Evolutionary conservation across 1,140 invertebrate species (phyloP), one percentile per base, ranked within the genome.

Genomic region (Neoseiulus cucumeris): DNA sequence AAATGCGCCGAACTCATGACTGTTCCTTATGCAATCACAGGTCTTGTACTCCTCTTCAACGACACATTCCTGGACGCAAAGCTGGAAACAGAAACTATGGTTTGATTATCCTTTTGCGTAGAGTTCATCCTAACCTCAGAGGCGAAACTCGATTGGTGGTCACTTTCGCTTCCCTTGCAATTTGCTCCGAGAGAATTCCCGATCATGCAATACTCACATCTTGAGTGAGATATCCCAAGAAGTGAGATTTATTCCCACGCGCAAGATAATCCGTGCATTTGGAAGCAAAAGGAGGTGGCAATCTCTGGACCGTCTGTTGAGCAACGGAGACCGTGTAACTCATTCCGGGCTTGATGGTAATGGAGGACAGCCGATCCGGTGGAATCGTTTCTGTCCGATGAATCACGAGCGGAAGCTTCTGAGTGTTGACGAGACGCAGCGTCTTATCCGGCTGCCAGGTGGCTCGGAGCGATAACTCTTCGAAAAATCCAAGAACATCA

Each of bases 161-260:
- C n/a, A n/a, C n/a, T n/a, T n/a, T n/a, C n/a, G n/a, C n/a, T n/a
- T n/a, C n/a, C n/a, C n/a, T n/a, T n/a, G n/a, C n/a, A n/a, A n/a
- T n/a, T n/a, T n/a, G n/a, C n/a, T n/a, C n/a, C n/a, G n/a, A n/a
- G n/a, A n/a, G n/a, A n/a, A n/a, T n/a, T n/a, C 9, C 33, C 33
- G 33, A 39, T 6, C 33, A 39, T 39, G 33, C 33, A 39, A 25
- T 14, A 59, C 51, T 59, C 51, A 59, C 51, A 25, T 59, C 51
- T 59, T 59, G 51, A 33, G 51, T 59, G 51, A 59, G 51, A 20
- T 18, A 59, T 59, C 51, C 51, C 14, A 59, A 25, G 33, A 59
- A 59, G 22, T 59, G 51, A 25, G 17, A 17, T 29, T 33, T 25
- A 4, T 59, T 59, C 22, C 51, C 51, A 4, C 25, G 17, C 4